A percentile compares a stretch with the other conserved stretches of the same genome.
These are phyloP conservation scores for Myotis brandtii DNA, from an alignment of 2,113 vertebrate species.

Conservation along the genomic window DNA sequence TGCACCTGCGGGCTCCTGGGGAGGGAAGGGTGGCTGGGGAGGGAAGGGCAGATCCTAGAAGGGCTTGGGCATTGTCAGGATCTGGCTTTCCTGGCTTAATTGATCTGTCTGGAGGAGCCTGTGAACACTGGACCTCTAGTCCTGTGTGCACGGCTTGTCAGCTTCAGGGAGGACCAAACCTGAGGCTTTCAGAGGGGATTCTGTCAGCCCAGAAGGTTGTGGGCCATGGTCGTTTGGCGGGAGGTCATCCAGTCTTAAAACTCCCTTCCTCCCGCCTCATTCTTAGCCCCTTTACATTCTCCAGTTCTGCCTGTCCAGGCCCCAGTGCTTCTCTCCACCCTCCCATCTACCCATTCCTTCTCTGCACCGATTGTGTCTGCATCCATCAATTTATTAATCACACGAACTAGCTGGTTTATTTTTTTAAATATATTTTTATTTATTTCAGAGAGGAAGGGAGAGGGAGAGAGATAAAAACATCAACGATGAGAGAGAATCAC, in stretches of 20 bases:
- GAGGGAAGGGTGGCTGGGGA: conserved; percentile 35
- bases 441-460: no score
- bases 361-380: no score
- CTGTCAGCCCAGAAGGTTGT: conserved; percentile 1
- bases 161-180: conserved; percentile 78
- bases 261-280: neutral
- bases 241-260: conserved; percentile 25
- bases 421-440: no score
- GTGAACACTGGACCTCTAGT: conserved; percentile 80
- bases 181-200: conserved; percentile 3
- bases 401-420: neutral
- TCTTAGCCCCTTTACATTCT: neutral
- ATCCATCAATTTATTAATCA: neutral
- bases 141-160: conserved; percentile 73
- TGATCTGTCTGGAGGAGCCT: conserved; percentile 86
- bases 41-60: neutral
- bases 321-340: neutral
- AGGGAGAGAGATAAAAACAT: no score
- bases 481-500: no score
- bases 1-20: conserved; percentile 93
- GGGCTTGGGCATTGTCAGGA: conserved; percentile 21
- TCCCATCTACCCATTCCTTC: neutral
- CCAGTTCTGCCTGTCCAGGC: neutral
- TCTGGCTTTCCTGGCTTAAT: conserved; percentile 81
- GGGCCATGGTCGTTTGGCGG: conserved; percentile 16